Evolutionary conservation across 1,140 invertebrate species (phyloP).

Genomic region (Neelides sp.): DNA sequence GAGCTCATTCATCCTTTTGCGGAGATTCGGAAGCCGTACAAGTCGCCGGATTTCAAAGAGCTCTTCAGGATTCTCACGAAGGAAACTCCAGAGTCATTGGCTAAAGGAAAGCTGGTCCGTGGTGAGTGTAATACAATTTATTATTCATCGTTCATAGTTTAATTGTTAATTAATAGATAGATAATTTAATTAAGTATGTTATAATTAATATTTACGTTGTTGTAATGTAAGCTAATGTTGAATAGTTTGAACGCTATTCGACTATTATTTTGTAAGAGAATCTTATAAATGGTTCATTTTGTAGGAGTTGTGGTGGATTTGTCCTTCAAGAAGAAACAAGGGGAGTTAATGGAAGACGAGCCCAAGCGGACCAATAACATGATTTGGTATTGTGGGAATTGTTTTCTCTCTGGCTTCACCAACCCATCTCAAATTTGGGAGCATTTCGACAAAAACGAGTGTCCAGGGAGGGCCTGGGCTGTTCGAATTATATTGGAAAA

Average conservation of each 20-base stretch:
- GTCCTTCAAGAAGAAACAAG: conserved; percentile 88
- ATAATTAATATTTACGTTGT: conserved; percentile 7
- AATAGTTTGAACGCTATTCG: conserved; percentile 80
- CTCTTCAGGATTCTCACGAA: conserved; percentile 90
- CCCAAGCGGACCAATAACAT: background rate
- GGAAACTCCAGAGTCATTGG: conserved; percentile 88
- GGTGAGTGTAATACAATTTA: conserved; percentile 34
- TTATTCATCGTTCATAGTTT: conserved; percentile 46
- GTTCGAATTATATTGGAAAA: conserved; percentile 82
- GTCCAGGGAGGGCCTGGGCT: conserved; percentile 86
- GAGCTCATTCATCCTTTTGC: conserved; percentile 92
- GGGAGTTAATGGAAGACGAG: conserved; percentile 37
- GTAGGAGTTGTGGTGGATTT: conserved; percentile 89
- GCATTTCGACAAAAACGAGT: conserved; percentile 88
- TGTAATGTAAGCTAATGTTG: conserved; percentile 63
- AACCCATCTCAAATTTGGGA: conserved; percentile 62
- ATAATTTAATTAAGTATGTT: background rate
- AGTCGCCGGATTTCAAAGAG: conserved; percentile 66
- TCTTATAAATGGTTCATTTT: conserved; percentile 87
- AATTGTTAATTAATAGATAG: background rate
- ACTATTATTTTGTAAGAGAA: conserved; percentile 87
- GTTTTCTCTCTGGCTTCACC: background rate
- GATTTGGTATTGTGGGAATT: conserved; percentile 8
- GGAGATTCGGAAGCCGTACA: conserved; percentile 70
- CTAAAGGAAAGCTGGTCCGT: conserved; percentile 72